Percentiles rank a stretch among this genome's conserved stretches.
Conservation (phyloP, 2,797 vertebrate genomes). For the Thamnophis elegans region DNA sequence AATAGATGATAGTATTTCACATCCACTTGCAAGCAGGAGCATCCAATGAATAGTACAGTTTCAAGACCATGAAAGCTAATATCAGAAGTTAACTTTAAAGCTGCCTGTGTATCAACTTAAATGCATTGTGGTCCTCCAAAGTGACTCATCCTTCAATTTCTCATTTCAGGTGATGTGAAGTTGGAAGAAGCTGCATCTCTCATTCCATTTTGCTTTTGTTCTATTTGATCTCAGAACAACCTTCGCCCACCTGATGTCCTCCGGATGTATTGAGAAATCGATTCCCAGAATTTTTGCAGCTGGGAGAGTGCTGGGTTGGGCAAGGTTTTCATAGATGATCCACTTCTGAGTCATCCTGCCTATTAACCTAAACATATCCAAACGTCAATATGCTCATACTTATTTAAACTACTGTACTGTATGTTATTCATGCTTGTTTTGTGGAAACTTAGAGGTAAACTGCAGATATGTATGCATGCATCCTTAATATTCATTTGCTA, state of each 20-base stretch:
- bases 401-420: not conserved
- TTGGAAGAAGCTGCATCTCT: not conserved
- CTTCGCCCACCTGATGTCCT: not conserved
- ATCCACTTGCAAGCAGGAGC: not conserved
- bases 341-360: slow-evolving; percentile 18
- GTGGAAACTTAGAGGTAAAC: slow-evolving; percentile 6
- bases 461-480: not conserved
- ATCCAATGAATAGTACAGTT: not conserved
- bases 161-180: slow-evolving; percentile 13
- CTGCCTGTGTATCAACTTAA: not conserved
- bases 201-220: slow-evolving; percentile 4
- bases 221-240: slow-evolving; percentile 1
- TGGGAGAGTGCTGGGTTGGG: not conserved
- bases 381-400: not conserved
- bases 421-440: not conserved
- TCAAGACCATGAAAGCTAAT: not conserved
- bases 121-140: not conserved
- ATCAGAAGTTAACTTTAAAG: not conserved
- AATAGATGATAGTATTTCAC: not conserved
- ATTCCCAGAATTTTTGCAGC: not conserved
- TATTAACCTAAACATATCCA: not conserved
- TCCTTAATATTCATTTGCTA: not conserved
- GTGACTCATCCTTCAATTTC: not conserved
- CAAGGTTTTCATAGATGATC: not conserved
- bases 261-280: not conserved